phyloP scores from a whole-genome alignment of 2,888 invertebrate genomes.

The Eucriotettix oculatus region DNA sequence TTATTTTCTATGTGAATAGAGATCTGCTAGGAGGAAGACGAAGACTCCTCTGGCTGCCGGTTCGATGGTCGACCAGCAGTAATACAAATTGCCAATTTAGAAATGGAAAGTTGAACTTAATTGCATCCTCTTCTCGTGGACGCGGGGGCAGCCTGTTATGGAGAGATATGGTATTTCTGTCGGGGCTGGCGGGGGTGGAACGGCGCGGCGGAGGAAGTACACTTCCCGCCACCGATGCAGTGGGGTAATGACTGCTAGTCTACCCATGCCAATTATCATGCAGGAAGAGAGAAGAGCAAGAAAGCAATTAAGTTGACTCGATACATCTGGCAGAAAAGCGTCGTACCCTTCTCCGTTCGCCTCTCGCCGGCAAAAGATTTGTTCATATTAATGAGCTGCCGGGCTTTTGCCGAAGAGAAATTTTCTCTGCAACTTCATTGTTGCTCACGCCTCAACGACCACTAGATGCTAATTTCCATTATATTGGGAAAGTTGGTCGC shows the following conservation, averaged over 20 bases:
- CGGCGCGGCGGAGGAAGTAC: too few relatives aligned
- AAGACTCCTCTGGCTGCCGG: neutral
- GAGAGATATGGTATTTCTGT: neutral
- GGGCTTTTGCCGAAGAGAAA: too few relatives aligned
- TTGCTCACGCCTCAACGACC: too few relatives aligned
- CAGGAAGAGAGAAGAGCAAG: neutral
- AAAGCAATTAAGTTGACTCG: neutral
- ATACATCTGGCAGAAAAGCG: neutral
- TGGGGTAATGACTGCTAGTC: neutral
- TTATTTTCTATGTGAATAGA: too few relatives aligned
- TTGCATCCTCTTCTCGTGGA: conserved; percentile 8
- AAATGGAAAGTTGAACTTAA: conserved; percentile 13
- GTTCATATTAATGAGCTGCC: too few relatives aligned
- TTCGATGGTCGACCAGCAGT: conserved; percentile 1
- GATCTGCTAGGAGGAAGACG: neutral
- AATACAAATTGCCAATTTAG: conserved; percentile 14
- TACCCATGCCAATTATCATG: neutral
- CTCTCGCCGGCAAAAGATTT: too few relatives aligned
- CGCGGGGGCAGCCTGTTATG: neutral
- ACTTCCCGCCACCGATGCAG: neutral
- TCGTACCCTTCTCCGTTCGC: too few relatives aligned
- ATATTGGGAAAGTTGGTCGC: too few relatives aligned
- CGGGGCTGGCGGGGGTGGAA: neutral
- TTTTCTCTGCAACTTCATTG: too few relatives aligned
- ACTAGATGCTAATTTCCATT: too few relatives aligned